Evolutionary conservation across 2,888 invertebrate genomes (phyloP).

Genomic region (Liodrosophila aerea): DNA sequence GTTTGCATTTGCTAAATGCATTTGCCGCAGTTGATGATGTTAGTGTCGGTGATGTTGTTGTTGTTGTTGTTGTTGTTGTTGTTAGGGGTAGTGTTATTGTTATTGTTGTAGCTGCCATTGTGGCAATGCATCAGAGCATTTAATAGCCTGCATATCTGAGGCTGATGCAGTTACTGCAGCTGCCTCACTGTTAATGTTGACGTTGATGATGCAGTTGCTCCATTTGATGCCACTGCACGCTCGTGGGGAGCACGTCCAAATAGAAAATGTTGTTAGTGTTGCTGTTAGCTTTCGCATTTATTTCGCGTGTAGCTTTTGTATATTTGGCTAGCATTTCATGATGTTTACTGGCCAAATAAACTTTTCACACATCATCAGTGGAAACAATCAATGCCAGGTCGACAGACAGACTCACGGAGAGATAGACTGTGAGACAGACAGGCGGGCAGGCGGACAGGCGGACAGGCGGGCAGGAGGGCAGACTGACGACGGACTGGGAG

Average conservation of each 20-base stretch:
- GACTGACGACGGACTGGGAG: constrained; percentile 4
- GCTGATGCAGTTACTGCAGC: constrained; percentile 13
- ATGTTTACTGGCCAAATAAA: constrained; percentile 73
- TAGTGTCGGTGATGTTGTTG: background rate
- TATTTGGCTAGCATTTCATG: constrained; percentile 70
- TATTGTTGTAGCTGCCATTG: constrained; percentile 23
- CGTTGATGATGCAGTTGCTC: constrained; percentile 38
- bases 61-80: constrained; percentile 8
- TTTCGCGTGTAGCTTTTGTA: constrained; percentile 37
- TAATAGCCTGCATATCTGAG: constrained; percentile 31
- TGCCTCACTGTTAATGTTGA: constrained; percentile 4
- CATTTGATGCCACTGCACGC: constrained; percentile 20
- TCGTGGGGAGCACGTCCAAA: constrained; percentile 22
- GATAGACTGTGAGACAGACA: constrained; percentile 2
- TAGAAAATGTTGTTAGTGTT: constrained; percentile 3
- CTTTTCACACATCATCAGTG: constrained; percentile 73
- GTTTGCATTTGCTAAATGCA: constrained; percentile 48
- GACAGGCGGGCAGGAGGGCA: too few relatives aligned
- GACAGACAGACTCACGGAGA: constrained; percentile 9
- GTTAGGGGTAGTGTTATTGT: background rate
- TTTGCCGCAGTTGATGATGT: constrained; percentile 7
- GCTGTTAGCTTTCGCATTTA: constrained; percentile 21
- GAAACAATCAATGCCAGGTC: constrained; percentile 65
- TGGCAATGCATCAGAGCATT: constrained; percentile 29
- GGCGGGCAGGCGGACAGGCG: constrained; percentile 16